Base-by-base conservation (phyloP, 2,113 vertebrate species). In the Blennius ocellaris region DNA sequence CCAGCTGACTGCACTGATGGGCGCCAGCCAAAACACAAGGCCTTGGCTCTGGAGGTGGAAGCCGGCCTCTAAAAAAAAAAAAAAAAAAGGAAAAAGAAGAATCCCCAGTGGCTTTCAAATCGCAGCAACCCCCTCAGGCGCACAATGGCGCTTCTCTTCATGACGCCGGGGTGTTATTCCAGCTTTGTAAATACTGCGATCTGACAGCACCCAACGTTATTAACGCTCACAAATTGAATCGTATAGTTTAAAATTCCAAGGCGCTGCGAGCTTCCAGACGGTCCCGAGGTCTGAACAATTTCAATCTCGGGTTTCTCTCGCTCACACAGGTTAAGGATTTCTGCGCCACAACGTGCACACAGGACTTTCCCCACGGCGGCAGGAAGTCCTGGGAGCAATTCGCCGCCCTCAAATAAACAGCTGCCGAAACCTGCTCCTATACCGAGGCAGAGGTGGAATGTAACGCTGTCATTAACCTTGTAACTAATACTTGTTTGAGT, bases 171-270 rank as follows among this genome's bases (percentile, higher is more conserved):
- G 73, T 90, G 87, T 90, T 92, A 86, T 91, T 92, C 70, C 90
- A 94, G 90, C 92, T 93, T 90, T 63, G 76, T 84, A 90, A 94
- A 94, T 63, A 91, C 76, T 82, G 74, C 61, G 69, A 80, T 81
- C 78, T 81, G 30, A 74, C 70, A 68, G 75, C 81, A 30, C 72
- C 86, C 72, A 88, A 84, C 66, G 69, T 78, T 78, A 90, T 89
- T 87, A 90, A 88, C 65, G 57, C 66, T 75, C 84, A 63, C 73
- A 91, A 92, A 92, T 91, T 89, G 40, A 91, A 85, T 90, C 81
- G 91, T 69, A 57, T 59, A 68, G 63, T 60, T 78, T 30, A 62
- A 76, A 67, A 81, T 82, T 88, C 73, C 43, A 69, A 65, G 44
- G 47, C 17, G 12, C 8, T 30, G 63, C 6, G 8, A 65, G 14